Percentiles rank a stretch among this genome's conserved stretches.
Conservation (phyloP, 2,888 invertebrate genomes). For the Meteorus colon region DNA sequence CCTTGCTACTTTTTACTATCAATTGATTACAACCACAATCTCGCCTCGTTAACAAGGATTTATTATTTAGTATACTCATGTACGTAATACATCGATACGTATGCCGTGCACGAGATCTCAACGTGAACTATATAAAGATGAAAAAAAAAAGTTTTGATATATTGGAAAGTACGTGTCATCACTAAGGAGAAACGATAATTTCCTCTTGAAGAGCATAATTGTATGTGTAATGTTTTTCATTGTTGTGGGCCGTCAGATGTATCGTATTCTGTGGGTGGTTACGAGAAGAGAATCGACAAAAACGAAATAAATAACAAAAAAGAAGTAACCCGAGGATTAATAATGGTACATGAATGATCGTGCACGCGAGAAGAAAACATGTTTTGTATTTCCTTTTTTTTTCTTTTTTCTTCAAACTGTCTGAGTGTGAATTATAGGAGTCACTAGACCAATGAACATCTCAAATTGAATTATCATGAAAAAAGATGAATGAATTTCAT, state of each 20-base stretch:
- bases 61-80: conserved; percentile 65
- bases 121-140: conserved; percentile 44
- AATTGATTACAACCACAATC: conserved; percentile 62
- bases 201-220: conserved; percentile 18
- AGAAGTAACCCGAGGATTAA: conserved; percentile 33
- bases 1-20: conserved; percentile 57
- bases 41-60: conserved; percentile 66
- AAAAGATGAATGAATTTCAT: conserved; percentile 9
- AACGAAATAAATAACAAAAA: conserved; percentile 27
- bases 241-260: conserved; percentile 20
- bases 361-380: conserved; percentile 33
- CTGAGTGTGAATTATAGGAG: conserved; percentile 8
- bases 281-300: conserved; percentile 14
- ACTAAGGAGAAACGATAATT: neutral
- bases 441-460: conserved; percentile 23
- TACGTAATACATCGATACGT: conserved; percentile 48
- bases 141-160: conserved; percentile 42
- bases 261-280: conserved; percentile 24
- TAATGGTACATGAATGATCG: conserved; percentile 32
- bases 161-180: conserved; percentile 21
- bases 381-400: conserved; percentile 24
- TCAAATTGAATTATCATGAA: conserved; percentile 14
- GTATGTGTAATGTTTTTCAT: conserved; percentile 32
- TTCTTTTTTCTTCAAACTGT: conserved; percentile 13
- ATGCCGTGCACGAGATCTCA: conserved; percentile 38